Percentiles rank a stretch among this genome's conserved stretches.
phyloP scores from a whole-genome alignment of 2,113 vertebrate genomes.

The Cromileptes altivelis region DNA sequence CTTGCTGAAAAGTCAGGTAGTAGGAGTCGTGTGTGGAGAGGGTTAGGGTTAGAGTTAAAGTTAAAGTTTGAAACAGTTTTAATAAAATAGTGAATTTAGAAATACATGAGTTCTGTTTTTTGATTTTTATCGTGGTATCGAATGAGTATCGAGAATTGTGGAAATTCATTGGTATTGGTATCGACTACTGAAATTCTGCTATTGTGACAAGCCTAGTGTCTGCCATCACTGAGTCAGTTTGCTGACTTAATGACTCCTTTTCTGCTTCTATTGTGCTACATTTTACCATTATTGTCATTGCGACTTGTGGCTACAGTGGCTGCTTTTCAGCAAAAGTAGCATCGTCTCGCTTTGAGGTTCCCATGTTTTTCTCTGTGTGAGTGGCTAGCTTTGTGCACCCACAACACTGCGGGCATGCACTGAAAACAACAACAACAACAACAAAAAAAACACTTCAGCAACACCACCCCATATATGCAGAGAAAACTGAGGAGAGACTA shows the following conservation, averaged over 20 bases:
- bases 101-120: no score
- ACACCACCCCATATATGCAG: constrained; percentile 44
- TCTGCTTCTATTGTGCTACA: background rate
- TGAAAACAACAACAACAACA: constrained; percentile 19
- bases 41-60: no score
- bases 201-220: background rate
- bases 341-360: background rate
- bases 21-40: no score
- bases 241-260: background rate
- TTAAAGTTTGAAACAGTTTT: no score
- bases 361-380: background rate
- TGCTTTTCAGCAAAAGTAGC: background rate
- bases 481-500: constrained; percentile 65
- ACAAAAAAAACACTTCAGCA: constrained; percentile 35
- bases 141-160: no score
- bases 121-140: no score
- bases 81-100: no score
- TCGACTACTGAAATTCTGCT: no score
- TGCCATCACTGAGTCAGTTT: background rate
- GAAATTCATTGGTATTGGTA: no score
- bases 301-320: background rate
- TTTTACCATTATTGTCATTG: background rate
- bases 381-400: background rate
- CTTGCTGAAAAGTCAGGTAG: no score
- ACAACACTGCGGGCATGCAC: constrained; percentile 7